Conservation (phyloP, 2,797 vertebrate genomes). For the Distichodus sexfasciatus region DNA sequence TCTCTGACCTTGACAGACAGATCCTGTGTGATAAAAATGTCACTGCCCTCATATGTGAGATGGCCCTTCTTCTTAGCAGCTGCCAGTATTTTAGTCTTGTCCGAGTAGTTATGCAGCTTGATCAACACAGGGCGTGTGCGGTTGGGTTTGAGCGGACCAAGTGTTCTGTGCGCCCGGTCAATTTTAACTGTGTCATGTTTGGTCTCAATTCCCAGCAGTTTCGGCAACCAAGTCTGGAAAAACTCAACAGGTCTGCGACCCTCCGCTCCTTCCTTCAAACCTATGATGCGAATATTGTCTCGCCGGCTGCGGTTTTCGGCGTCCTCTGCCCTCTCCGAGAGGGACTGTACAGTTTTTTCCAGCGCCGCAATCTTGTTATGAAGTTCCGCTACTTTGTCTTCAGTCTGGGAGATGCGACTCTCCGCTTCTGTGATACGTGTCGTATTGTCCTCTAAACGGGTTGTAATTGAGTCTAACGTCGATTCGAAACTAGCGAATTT, state of each 20-base stretch:
- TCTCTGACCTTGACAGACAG: background rate
- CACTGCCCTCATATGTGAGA: background rate
- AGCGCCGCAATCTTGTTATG: no score
- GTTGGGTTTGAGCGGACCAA: background rate
- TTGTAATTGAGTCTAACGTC: slow-evolving; percentile 1
- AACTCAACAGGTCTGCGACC: no score
- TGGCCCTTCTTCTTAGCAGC: background rate
- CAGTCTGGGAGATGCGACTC: background rate
- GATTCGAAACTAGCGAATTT: background rate
- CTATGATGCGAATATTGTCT: background rate
- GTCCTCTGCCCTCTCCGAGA: background rate
- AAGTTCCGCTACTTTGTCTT: background rate
- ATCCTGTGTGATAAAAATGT: slow-evolving; percentile 1
- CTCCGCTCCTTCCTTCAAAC: background rate
- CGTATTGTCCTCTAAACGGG: background rate
- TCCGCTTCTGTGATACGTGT: background rate
- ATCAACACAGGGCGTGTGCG: background rate
- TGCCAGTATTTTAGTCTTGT: slow-evolving; percentile 7
- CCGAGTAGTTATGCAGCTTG: slow-evolving; percentile 2
- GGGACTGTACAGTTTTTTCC: background rate
- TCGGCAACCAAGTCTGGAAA: no score
- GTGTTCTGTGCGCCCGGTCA: slow-evolving; percentile 16
- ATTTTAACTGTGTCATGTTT: slow-evolving; percentile 11
- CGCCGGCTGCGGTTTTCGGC: background rate
- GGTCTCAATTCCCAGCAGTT: no score